Base-by-base conservation (phyloP, 1,140 invertebrate genomes). In the Harlomillsia oculata region DNA sequence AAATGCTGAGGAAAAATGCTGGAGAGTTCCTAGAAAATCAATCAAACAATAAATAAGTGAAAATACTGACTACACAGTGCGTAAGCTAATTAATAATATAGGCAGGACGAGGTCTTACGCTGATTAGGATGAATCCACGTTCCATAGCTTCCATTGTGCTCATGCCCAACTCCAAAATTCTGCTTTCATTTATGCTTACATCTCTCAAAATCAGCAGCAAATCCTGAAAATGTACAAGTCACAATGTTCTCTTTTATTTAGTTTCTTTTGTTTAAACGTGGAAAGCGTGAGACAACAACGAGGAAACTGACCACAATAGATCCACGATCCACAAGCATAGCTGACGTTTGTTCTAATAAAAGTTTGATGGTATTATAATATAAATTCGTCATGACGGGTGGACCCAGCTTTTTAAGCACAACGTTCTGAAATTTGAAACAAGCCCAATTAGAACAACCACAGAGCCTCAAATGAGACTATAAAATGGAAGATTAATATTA, bases 341-440 rank as follows among this genome's bases (percentile, higher is more conserved):
- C 93, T 34, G 90, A 93, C 13, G 94, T 85, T 62, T 93, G 75
- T 72, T 97, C 92, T 26, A 97, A 74, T 13, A 97, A 71, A 80
- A 91, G 89, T 75, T 97, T 95, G 18, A 97, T 86, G 1, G 89
- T 93, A 67, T 92, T 93, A 71, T 96, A 97, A 69, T 95, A 91
- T 26, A 92, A 71, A 75, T 96, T 95, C 1, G 89, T 92, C 81
- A 93, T 91, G 0, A 93, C 83, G 1, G 91, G 89, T 66, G 89
- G 82, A 3, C 93, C 93, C 0, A 97, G 75, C 71, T 93, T 94
- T 71, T 94, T 94, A 8, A 97, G 74, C n/a, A 97, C 82, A 59
- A 78, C 77, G 67, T 82, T 83, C 72, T 69, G 52, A 48, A 62
- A 63, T 40, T 54, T 61, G 23, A 57, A 41, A 50, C 25, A 32